Evolutionary conservation across 1,140 invertebrate genomes (phyloP), one percentile per base, ranked within the genome.

Genomic region (Cydia amplana): DNA sequence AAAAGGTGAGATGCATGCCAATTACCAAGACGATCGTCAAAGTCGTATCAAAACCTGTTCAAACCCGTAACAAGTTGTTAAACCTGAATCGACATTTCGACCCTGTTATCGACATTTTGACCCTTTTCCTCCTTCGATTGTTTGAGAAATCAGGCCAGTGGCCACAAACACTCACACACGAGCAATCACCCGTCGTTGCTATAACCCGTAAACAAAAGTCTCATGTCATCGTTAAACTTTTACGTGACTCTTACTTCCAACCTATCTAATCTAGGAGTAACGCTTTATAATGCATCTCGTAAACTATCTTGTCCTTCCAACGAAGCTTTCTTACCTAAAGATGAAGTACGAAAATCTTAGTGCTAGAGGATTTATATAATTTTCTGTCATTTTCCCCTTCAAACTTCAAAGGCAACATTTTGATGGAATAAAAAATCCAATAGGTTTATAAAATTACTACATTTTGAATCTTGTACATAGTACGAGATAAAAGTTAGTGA

Each of bases 181-280:
- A 10, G n/a, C 7, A 67, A 67, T 67, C 64, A 67, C n/a, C n/a
- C 36, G 14, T 36, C 65, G 65, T 40, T 70, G n/a, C 16, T 36
- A 70, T 6, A 23, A 18, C 28, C 65, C 28, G 65, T 70, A 70
- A 70, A 70, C 65, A 70, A 70, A 67, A 70, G 65, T n/a, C 43
- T 28, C 46, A 46, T n/a, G 72, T 73, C 72, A 73, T 79, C 75
- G 77, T 82, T 80, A 80, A 80, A 82, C 73, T 82, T 80, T 80
- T 76, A 80, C 78, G 72, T 70, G 14, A 75, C 65, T 36, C 20
- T 70, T 60, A 60, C 73, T 51, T 40, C 32, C 49, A 36, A 70
- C 65, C 73, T 74, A 72, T 67, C 72, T 73, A 77, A 75, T 63
- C 65, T n/a, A 10, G 64, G 64, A 67, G 14, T 67, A 67, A 28